Base-by-base conservation (phyloP, 2,888 invertebrate species). In the Melinopterus prodromus region DNA sequence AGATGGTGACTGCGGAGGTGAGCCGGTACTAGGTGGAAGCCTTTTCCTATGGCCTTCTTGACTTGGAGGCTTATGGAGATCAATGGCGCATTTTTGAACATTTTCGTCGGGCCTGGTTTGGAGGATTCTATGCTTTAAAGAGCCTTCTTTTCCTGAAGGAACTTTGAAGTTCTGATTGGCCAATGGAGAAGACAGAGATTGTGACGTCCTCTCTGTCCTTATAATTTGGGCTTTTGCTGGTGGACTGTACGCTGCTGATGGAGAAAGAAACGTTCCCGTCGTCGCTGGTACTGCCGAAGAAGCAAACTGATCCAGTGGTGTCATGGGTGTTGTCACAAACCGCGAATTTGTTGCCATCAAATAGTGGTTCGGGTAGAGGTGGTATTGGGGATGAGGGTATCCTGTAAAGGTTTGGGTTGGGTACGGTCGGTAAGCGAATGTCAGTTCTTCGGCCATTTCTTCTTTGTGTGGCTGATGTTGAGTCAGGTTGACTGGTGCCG, bases 121-220 rank as follows among this genome's bases (percentile, higher is more conserved):
- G 82, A 93, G 88, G 82, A 93, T 91, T 82, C 93, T 89, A 86
- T 93, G 93, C 86, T 93, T 93, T 77, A 93, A 86, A 76, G 92
- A 92, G 37, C 93, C 92, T 86, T 92, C 92, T 84, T 92, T 92
- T 69, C 93, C 93, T 15, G 90, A 90, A 70, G 91, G 92, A 75
- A 92, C 90, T 84, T 89, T 89, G 84, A 89, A 89, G 15, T 74
- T 74, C 37, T 78, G 85, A 84, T 90, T 90, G 16, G 90, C 90
- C 83, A 82, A 82, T 89, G 88, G 81, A 71, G 90, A 89, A 77
- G 90, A 88, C 80, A 89, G 90, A 76, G 82, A 81, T 70, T 83
- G 83, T 90, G 87, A 82, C 90, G 76, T 79, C 35, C 72, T 81
- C 81, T 81, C 84, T n/a, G 35, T 35, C 35, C 37, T 74, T n/a